Percentiles rank a stretch among this genome's conserved stretches.
Conservation (phyloP, 2,113 vertebrate species). For the Deroptyus accipitrinus region DNA sequence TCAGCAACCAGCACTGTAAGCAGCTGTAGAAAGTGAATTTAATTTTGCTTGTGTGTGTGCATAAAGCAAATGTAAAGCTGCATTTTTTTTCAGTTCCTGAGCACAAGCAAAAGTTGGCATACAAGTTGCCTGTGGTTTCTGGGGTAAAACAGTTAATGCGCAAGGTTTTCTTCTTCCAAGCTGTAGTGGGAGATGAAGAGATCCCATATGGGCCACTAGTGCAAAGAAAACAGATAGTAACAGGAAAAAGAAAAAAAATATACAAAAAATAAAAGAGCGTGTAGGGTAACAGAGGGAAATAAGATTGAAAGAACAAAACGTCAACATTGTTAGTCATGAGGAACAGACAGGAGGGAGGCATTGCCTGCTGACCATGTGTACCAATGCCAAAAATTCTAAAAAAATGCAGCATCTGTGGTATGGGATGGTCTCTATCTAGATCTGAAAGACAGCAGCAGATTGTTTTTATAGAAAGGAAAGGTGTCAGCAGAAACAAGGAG, state of each 20-base stretch:
- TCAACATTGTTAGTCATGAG: constrained; percentile 68
- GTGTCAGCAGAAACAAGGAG: constrained; percentile 71
- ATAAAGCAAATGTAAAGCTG: not conserved
- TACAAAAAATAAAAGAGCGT: not conserved
- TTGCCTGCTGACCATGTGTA: constrained; percentile 69
- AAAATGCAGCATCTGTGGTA: constrained; percentile 69
- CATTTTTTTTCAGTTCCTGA: not conserved
- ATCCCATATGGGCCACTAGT: constrained; percentile 68
- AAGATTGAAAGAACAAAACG: constrained; percentile 72
- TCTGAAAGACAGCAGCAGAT: constrained; percentile 73
- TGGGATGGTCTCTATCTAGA: constrained; percentile 52
- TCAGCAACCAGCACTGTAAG: constrained; percentile 15
- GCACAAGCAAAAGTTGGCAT: constrained; percentile 7
- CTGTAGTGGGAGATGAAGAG: constrained; percentile 56
- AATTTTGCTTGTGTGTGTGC: not conserved
- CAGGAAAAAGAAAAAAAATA: constrained; percentile 47
- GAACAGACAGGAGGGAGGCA: constrained; percentile 62
- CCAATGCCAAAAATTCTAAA: constrained; percentile 59
- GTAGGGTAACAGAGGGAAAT: constrained; percentile 71
- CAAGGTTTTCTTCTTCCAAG: constrained; percentile 40
- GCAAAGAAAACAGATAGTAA: constrained; percentile 66
- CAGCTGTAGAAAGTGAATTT: constrained; percentile 58
- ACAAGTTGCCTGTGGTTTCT: not conserved
- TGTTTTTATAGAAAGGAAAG: constrained; percentile 77
- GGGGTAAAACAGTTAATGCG: constrained; percentile 32